Base-by-base conservation (phyloP, 2,113 vertebrate genomes). In the Etheostoma cragini region DNA sequence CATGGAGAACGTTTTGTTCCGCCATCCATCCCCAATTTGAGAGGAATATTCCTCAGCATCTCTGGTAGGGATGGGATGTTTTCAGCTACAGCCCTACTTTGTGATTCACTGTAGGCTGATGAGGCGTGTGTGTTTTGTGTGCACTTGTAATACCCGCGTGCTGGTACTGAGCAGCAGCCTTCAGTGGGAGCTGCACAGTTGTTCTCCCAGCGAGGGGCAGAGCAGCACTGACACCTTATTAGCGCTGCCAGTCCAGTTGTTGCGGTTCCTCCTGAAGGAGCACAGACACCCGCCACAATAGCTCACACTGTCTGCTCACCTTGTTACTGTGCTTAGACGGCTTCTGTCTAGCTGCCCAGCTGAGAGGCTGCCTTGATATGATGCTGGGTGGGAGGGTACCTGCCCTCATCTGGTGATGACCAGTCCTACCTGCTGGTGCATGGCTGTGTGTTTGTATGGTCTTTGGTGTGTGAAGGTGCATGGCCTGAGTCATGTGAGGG, bases 161-260 rank as follows among this genome's bases (percentile, higher is more conserved):
- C 47, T 21, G 30, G n/a, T 67, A 42, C 53, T n/a, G 66, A 80
- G 72, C 66, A 46, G 72, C 66, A 67, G 60, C 66, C 19, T 50
- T 57, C 52, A 3, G 53, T 26, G 22, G 14, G 58, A 82, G 69
- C 85, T 56, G 63, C 81, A 49, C 6, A 53, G 47, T 30, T 72
- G 73, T 69, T 81, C 61, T 86, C 72, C 56, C 52, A 54, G 69
- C n/a, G 19, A 72, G 68, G 83, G 84, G 73, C 82, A 65, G 74
- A 66, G 75, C 65, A 30, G 45, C 26, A 11, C 78, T 82, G 88
- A 90, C 88, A 91, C 89, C 89, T 90, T 87, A 84, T 92, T 91
- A 92, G 84, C 53, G 21, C 60, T 61, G 86, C 75, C 77, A 77
- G 84, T 81, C 84, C 72, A 61, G 72, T 76, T 77, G 66, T 76